These are phyloP conservation scores for Gallinago paraguaiae DNA, from an alignment of 2,113 vertebrate species.

Conservation along the genomic window DNA sequence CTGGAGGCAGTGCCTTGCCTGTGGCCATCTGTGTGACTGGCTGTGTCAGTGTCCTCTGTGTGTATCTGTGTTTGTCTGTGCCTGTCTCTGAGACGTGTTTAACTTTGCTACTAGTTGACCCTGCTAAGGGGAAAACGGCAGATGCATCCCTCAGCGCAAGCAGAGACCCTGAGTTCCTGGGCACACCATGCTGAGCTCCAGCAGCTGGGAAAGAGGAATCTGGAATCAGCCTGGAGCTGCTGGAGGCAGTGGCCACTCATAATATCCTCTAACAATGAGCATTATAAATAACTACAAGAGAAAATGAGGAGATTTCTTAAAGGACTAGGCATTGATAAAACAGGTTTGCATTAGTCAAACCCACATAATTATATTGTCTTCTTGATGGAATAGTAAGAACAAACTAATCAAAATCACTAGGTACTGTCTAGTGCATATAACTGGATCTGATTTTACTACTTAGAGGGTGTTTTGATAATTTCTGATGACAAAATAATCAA, in stretches of 20 bases:
- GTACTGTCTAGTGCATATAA: not conserved
- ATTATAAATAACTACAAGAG: not conserved
- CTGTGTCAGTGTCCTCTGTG: not conserved
- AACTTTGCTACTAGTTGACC: not conserved
- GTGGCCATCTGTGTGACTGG: not conserved
- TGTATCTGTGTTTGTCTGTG: not conserved
- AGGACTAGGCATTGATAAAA: not conserved
- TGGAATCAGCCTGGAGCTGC: not conserved
- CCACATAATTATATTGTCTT: not conserved
- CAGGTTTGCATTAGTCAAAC: not conserved
- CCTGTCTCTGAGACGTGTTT: not conserved
- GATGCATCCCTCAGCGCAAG: not conserved
- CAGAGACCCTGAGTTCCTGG: not conserved
- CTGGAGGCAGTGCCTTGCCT: not conserved
- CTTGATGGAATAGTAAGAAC: not conserved
- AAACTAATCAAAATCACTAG: not conserved
- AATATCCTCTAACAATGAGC: not conserved
- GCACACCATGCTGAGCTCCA: not conserved
- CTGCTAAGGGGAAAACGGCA: not conserved
- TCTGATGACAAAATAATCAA: not conserved
- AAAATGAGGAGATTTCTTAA: not conserved
- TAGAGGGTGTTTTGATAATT: not conserved
- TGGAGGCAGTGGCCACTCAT: not conserved
- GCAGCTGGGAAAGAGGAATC: not conserved
- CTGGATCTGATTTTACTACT: not conserved